A percentile compares a stretch with the other conserved stretches of the same genome.
These are phyloP conservation scores for Anolis apletophallus DNA, from an alignment of 2,797 vertebrate species.

Conservation along the genomic window DNA sequence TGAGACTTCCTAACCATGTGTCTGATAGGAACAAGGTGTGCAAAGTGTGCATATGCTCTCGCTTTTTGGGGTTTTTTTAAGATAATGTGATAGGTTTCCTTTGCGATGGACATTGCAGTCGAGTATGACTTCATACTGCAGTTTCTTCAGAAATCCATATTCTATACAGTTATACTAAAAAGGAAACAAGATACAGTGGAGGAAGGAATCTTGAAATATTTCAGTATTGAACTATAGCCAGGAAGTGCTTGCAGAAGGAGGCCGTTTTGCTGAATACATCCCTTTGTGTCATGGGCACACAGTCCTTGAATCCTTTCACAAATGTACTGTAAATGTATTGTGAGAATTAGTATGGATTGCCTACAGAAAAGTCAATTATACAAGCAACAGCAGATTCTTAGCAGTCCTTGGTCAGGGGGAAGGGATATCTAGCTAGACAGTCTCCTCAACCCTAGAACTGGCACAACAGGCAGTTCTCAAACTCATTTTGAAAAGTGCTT, in stretches of 20 bases:
- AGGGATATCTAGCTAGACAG: slow-evolving; percentile 11
- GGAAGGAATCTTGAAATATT: slow-evolving; percentile 1
- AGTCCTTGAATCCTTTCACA: not conserved
- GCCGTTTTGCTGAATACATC: not conserved
- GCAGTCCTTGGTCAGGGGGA: not conserved
- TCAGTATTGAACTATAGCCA: not conserved
- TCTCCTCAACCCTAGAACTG: not conserved
- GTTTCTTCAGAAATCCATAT: not conserved
- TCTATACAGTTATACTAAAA: slow-evolving; percentile 9
- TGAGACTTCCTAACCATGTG: not conserved
- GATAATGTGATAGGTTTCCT: not conserved
- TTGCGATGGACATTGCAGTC: not conserved
- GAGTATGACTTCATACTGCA: not conserved
- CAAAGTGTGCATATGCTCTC: not conserved
- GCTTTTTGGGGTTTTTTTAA: not conserved
- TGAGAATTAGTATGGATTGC: slow-evolving; percentile 27
- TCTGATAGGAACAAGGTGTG: not conserved
- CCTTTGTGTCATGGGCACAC: not conserved
- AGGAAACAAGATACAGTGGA: not conserved
- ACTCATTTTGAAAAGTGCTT: not conserved
- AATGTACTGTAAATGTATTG: not conserved
- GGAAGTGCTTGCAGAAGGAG: not conserved
- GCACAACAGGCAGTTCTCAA: not conserved
- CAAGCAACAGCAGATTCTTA: not conserved
- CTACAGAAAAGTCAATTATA: slow-evolving; percentile 21